Base-by-base conservation (phyloP, 2,797 vertebrate species). In the Thaleichthys pacificus region DNA sequence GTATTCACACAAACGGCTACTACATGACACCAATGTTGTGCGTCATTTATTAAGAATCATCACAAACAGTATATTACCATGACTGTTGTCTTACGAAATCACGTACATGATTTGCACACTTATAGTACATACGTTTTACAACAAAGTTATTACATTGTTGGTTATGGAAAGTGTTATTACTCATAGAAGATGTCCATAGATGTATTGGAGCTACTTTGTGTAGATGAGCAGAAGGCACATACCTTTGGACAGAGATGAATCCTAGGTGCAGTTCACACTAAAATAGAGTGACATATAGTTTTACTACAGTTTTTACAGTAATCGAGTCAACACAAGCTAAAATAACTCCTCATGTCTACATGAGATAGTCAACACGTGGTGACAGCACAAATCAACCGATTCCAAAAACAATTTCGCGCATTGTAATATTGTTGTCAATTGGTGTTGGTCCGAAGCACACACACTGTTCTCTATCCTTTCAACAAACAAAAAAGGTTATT, bases 111-210 rank as follows among this genome's bases (percentile, higher is more conserved):
- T 47, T 42, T 47, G 42, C 42, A 47, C 42, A 47, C 42, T 47
- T 47, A 47, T 47, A 47, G 42, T 47, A 47, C 42, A 47, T 47
- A 47, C 42, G 42, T 26, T 51, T 7, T 47, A 66, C 35, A 22
- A 35, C 57, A 47, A 47, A 47, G 21, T 57, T n/a, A 57, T 57
- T 21, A 22, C n/a, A 35, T 57, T 21, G 19, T 56, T 9, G 19
- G 12, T 66, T 11, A 35, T 35, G 61, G 61, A 62, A 62, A 66
- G 38, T 26, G 21, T 49, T 26, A 19, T 66, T 66, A 49, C 42
- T 22, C 21, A 3, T 19, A 24, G 15, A 49, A 7, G 12, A 22
- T 19, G 15, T 32, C 32, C 7, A 26, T 15, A 66, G 42, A 66
- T 66, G 38, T 22, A 4, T 47, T 19, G 22, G 4, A 28, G 35